Base-by-base conservation (phyloP, 2,113 vertebrate genomes). In the Sebastes fasciatus region DNA sequence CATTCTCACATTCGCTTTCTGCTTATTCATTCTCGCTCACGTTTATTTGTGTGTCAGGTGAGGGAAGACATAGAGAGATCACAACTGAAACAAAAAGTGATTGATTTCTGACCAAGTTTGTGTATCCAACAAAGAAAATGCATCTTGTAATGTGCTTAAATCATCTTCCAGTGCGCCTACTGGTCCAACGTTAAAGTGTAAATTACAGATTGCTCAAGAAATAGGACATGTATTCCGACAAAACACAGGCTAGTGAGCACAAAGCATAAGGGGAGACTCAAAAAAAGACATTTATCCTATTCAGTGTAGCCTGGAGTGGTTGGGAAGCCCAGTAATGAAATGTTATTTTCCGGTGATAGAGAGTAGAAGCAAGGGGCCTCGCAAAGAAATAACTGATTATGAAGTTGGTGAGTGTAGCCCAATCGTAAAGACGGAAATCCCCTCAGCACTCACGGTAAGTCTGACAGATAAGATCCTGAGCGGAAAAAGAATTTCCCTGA, bases 381-480 rank as follows among this genome's bases (percentile, higher is more conserved):
- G 1, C 49, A 51, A 48, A 43, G 43, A 79, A 74, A 73, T 54
- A 62, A 71, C 1, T 21, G 12, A 48, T 62, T 52, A 68, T 74
- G 34, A 78, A 40, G 54, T 23, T 67, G 45, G 45, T 3, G 5
- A 21, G 14, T 55, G 17, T 4, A 55, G 13, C 71, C 12, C 23
- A 42, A 49, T 65, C n/a, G 54, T 40, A 79, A 68, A 54, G 45
- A 67, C 16, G 40, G 23, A 11, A 69, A 75, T 54, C 46, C 55
- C 62, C 74, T 61, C 40, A 48, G 34, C 51, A 40, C n/a, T 77
- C 48, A 17, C 57, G 1, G 21, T 64, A 42, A 61, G 46, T 75
- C 4, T 68, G 26, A 77, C 17, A 62, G 54, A 73, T 26, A 63
- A 43, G 2, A 52, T 54, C 23, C 40, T 42, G 26, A 77, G 45